Conservation (phyloP, 2,888 invertebrate species). For the Eristalis pertinax region DNA sequence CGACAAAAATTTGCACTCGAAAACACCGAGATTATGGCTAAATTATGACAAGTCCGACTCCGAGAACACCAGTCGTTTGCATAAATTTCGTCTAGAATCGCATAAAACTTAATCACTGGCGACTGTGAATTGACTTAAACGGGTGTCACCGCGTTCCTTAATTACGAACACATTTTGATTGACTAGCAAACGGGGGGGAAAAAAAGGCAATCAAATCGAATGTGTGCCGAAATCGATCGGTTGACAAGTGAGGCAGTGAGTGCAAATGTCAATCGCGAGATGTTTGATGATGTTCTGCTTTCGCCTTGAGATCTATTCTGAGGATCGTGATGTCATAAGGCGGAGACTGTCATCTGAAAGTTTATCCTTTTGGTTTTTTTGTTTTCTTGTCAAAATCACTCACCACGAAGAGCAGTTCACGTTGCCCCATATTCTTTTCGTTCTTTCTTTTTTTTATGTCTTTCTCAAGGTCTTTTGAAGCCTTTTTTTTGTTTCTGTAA, state of each 20-base stretch:
- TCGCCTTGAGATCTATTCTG: constrained; percentile 1
- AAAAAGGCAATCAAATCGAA: no score
- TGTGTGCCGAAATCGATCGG: no score
- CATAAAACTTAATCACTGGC: neutral
- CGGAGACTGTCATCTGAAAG: neutral
- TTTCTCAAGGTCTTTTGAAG: neutral
- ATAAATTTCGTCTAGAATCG: neutral
- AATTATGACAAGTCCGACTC: neutral
- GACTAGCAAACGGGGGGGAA: neutral
- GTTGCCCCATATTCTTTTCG: constrained; percentile 19
- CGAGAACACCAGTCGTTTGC: neutral
- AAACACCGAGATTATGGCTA: neutral
- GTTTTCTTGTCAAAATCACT: constrained; percentile 9
- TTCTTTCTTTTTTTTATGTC: neutral
- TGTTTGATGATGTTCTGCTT: constrained; percentile 20
- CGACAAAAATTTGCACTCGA: neutral
- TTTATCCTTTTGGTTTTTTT: no score
- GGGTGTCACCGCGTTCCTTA: neutral
- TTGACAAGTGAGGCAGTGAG: no score
- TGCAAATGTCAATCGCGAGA: neutral
- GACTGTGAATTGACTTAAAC: neutral
- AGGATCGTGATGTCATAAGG: constrained; percentile 25
- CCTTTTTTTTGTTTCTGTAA: neutral
- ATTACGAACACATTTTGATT: neutral
- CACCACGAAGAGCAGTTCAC: constrained; percentile 37